Conservation (phyloP, 2,797 vertebrate genomes). For the Rhinichthys osculus region DNA sequence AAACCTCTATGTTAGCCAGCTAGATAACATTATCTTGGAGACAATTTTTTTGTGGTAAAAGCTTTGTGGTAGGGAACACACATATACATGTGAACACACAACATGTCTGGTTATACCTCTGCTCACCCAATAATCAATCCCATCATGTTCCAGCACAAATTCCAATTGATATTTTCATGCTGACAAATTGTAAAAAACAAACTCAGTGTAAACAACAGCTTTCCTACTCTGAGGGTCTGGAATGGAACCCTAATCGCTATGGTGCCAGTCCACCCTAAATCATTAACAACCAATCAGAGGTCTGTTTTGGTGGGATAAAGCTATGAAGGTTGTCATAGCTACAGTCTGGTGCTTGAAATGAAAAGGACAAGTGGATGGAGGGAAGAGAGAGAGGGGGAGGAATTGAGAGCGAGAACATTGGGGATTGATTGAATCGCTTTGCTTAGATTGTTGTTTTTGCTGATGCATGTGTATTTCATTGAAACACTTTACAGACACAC, state of each 20-base stretch:
- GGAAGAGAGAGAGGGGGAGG: neutral
- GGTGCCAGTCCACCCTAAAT: neutral
- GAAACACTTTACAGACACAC: conserved; percentile 27
- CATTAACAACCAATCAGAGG: conserved; percentile 38
- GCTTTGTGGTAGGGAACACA: neutral
- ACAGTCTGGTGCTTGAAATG: conserved; percentile 53
- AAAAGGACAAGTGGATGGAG: conserved; percentile 43
- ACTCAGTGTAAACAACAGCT: neutral
- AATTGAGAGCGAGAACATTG: conserved; percentile 26
- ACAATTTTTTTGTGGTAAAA: no score
- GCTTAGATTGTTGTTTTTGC: conserved; percentile 40
- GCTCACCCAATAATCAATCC: conserved; percentile 60
- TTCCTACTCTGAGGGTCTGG: neutral
- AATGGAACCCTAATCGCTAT: conserved; percentile 16
- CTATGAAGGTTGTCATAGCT: conserved; percentile 58
- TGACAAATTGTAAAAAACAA: conserved; percentile 18
- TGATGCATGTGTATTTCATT: conserved; percentile 40
- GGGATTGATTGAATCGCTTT: conserved; percentile 40
- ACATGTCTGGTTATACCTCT: conserved; percentile 16
- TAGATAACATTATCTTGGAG: neutral
- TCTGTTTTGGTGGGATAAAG: conserved; percentile 35
- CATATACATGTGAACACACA: conserved; percentile 23
- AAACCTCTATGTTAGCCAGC: neutral
- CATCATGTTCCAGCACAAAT: conserved; percentile 59
- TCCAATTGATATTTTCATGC: conserved; percentile 51